Percentiles rank a stretch among this genome's conserved stretches.
phyloP scores from a whole-genome alignment of 2,113 vertebrate species.

The Syngnathus scovelli region DNA sequence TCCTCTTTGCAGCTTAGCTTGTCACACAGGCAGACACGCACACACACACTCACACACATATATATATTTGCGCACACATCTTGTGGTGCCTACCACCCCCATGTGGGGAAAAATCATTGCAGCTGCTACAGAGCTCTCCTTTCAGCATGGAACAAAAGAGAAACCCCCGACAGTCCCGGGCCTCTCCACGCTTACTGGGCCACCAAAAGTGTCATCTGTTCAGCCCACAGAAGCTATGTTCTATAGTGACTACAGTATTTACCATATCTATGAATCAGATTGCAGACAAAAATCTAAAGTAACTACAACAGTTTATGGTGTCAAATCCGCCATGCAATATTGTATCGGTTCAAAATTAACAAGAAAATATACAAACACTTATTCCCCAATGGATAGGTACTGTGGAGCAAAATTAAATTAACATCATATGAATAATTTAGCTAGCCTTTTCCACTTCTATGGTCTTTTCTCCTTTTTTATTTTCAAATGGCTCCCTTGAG shows the following conservation, averaged over 20 bases:
- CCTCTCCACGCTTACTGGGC: conserved; percentile 51
- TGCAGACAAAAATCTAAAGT: conserved; percentile 1
- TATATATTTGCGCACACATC: conserved; percentile 52
- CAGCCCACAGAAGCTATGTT: conserved; percentile 6
- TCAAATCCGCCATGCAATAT: conserved; percentile 44
- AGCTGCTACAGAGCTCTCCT: conserved; percentile 75
- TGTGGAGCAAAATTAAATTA: conserved; percentile 63
- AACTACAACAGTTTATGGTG: conserved; percentile 3
- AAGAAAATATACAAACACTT: conserved; percentile 57
- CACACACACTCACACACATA: conserved; percentile 25
- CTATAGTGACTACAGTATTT: not conserved
- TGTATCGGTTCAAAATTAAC: conserved; percentile 41
- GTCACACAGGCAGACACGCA: conserved; percentile 29
- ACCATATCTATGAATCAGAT: not conserved
- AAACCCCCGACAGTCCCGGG: conserved; percentile 60
- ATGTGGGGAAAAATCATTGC: conserved; percentile 87
- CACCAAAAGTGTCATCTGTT: conserved; percentile 55
- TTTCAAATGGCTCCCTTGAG: conserved; percentile 40
- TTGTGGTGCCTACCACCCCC: conserved; percentile 93
- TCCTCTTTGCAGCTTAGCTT: conserved; percentile 36
- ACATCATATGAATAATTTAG: conserved; percentile 65
- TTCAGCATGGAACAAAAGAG: conserved; percentile 70
- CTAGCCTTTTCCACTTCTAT: conserved; percentile 55
- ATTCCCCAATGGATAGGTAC: conserved; percentile 62
- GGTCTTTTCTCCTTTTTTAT: conserved; percentile 16